Percentiles rank a stretch among this genome's conserved stretches.
Conservation (phyloP, 2,888 invertebrate genomes). For the Epirrhoe alternata region DNA sequence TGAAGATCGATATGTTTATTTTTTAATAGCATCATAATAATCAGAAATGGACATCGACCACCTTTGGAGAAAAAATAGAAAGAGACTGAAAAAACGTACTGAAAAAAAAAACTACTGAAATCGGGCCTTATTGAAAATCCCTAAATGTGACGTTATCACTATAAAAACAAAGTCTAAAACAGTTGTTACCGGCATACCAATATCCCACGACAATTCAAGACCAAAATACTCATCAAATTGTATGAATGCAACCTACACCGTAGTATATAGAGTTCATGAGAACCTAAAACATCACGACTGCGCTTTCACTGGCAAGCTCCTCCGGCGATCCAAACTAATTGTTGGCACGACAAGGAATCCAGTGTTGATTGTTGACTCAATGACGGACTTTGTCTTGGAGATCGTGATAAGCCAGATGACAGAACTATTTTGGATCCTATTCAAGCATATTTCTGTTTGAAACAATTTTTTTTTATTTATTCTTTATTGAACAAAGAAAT, state of each 20-base stretch:
- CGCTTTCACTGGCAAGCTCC: constrained; percentile 48
- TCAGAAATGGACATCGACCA: constrained; percentile 15
- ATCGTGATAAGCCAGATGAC: constrained; percentile 17
- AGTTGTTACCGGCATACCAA: no score
- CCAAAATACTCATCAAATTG: background rate
- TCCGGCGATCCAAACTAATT: constrained; percentile 44
- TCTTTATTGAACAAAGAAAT: no score
- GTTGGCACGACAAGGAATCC: constrained; percentile 38
- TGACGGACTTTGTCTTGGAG: constrained; percentile 24
- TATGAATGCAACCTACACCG: background rate
- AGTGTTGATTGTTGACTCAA: constrained; percentile 41
- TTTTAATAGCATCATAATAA: background rate
- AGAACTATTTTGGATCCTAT: background rate
- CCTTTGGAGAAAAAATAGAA: background rate
- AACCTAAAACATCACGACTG: constrained; percentile 42
- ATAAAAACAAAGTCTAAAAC: no score
- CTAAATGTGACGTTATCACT: no score
- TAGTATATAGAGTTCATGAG: constrained; percentile 17
- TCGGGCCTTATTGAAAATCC: no score
- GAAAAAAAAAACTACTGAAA: no score
- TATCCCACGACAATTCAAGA: background rate
- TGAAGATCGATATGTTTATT: background rate
- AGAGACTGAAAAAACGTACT: background rate
- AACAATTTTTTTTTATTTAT: no score
- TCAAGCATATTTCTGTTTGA: background rate